Evolutionary conservation across 2,888 invertebrate species (phyloP).

Genomic region (Hoplodrina ambigua): DNA sequence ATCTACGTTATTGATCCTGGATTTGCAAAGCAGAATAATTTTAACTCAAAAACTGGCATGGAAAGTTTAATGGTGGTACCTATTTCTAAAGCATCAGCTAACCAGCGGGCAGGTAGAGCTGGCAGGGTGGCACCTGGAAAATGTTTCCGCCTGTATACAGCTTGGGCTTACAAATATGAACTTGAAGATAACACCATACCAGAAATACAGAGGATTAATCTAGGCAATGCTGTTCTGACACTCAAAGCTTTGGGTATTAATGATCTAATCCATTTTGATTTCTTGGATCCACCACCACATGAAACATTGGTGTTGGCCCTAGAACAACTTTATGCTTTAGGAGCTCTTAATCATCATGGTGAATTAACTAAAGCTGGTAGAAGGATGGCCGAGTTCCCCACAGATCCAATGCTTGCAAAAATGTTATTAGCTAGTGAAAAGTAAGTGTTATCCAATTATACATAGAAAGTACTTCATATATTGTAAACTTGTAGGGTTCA

Average conservation of each 20-base stretch:
- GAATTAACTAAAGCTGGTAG: constrained; percentile 99
- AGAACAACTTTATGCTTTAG: constrained; percentile 99
- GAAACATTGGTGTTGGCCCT: constrained; percentile 97
- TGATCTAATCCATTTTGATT: constrained; percentile 99
- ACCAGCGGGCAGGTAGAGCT: constrained; percentile 98
- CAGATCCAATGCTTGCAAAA: constrained; percentile 99
- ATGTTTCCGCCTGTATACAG: constrained; percentile 99
- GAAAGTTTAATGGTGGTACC: constrained; percentile 99
- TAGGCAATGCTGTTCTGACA: constrained; percentile 99
- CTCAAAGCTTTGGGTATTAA: constrained; percentile 99
- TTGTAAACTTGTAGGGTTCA: too few relatives aligned
- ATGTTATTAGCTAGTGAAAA: constrained; percentile 99
- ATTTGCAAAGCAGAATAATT: constrained; percentile 99
- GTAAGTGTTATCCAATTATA: constrained; percentile 86
- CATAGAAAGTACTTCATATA: background rate
- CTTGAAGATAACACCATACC: constrained; percentile 99
- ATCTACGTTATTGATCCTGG: constrained; percentile 99
- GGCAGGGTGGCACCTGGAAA: constrained; percentile 99
- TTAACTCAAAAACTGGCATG: constrained; percentile 99
- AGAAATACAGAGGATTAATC: constrained; percentile 99
- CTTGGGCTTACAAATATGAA: constrained; percentile 99
- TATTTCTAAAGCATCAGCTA: constrained; percentile 99
- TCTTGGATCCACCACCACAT: constrained; percentile 99
- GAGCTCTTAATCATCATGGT: constrained; percentile 99
- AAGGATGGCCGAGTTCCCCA: constrained; percentile 99